Evolutionary conservation across 2,113 vertebrate species (phyloP).

Genomic region (Petaurus breviceps): DNA sequence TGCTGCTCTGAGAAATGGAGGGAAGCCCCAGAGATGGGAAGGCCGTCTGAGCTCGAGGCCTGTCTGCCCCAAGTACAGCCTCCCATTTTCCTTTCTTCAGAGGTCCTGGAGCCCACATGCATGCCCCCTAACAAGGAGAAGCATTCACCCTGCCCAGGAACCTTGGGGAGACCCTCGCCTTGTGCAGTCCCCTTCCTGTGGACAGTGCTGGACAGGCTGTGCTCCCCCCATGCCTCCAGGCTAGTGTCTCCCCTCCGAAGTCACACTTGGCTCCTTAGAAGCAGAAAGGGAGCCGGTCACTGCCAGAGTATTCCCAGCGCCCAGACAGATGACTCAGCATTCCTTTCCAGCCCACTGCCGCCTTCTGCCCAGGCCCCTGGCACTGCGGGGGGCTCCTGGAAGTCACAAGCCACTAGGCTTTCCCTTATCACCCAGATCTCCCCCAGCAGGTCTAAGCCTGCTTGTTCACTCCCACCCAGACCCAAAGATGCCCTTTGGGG

Average conservation of each 20-base stretch:
- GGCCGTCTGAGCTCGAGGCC: fast-evolving
- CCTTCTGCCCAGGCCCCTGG: neutral
- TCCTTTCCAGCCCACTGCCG: neutral
- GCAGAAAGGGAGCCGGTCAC: too few relatives aligned
- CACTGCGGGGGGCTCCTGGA: neutral
- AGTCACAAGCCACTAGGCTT: neutral
- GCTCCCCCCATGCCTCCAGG: too few relatives aligned
- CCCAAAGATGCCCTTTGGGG: neutral
- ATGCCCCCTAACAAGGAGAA: too few relatives aligned
- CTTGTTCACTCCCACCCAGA: neutral
- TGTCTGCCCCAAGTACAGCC: too few relatives aligned
- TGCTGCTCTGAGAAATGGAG: neutral
- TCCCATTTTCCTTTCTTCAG: neutral
- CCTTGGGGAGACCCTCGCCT: too few relatives aligned
- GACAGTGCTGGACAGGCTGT: too few relatives aligned
- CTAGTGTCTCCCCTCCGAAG: too few relatives aligned
- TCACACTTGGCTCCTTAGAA: neutral
- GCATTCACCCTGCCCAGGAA: too few relatives aligned
- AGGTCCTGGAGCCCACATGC: neutral
- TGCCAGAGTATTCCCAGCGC: neutral
- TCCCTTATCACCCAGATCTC: neutral
- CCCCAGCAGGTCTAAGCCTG: neutral
- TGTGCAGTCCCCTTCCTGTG: neutral
- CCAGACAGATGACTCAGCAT: neutral
- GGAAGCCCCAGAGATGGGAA: neutral